Conservation (phyloP, 2,113 vertebrate genomes). For the Atlantisia rogersi region DNA sequence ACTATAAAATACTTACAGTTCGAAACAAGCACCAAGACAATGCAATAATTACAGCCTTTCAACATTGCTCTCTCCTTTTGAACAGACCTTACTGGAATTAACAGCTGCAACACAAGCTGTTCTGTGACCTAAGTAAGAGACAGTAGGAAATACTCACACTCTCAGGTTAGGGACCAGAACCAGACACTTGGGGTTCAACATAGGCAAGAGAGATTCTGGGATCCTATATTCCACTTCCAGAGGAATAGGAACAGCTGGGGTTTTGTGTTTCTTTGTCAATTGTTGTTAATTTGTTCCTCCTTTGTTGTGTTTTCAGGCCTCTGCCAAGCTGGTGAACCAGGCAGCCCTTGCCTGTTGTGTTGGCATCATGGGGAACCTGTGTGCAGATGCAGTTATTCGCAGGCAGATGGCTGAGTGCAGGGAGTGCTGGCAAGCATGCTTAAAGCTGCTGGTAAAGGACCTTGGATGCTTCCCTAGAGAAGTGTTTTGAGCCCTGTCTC, state of each 20-base stretch:
- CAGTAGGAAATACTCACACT: not conserved
- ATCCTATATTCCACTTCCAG: too few relatives aligned
- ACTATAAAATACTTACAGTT: too few relatives aligned
- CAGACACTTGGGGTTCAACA: not conserved
- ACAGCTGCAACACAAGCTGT: not conserved
- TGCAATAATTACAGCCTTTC: not conserved
- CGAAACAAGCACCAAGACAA: not conserved
- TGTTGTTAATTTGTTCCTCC: not conserved
- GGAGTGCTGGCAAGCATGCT: slow-evolving; percentile 79
- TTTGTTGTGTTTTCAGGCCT: slow-evolving; percentile 39
- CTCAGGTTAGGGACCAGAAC: not conserved
- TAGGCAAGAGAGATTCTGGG: not conserved
- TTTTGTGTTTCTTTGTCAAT: not conserved
- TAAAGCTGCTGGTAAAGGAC: slow-evolving; percentile 78
- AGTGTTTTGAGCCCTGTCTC: not conserved
- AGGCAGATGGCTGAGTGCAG: slow-evolving; percentile 67
- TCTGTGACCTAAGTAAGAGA: not conserved
- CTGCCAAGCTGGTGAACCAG: slow-evolving; percentile 40
- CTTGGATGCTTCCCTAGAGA: not conserved
- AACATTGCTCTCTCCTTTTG: not conserved
- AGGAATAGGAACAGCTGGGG: not conserved
- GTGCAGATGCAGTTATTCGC: slow-evolving; percentile 61
- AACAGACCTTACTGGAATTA: not conserved
- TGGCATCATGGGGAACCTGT: slow-evolving; percentile 74
- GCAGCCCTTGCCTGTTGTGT: slow-evolving; percentile 67